A percentile compares a stretch with the other conserved stretches of the same genome.
Evolutionary conservation across 2,888 invertebrate species (phyloP).

Genomic region (Minunthozetes semirufus): DNA sequence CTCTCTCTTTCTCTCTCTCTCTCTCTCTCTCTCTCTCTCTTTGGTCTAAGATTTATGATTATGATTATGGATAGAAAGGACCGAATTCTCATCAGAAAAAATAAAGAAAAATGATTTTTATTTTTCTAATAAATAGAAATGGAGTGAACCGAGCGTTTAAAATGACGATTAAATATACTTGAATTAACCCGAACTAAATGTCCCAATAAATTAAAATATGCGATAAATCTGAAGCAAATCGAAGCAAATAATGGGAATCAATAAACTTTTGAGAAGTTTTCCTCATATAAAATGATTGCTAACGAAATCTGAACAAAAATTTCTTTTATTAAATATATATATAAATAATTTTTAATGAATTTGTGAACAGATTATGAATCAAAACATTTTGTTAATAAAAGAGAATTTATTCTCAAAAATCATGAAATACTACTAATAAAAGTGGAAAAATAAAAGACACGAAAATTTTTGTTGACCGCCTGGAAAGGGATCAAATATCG

Average conservation of each 20-base stretch:
- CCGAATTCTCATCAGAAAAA: constrained; percentile 14
- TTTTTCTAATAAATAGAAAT: not conserved
- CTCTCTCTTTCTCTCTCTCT: not conserved
- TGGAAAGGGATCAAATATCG: constrained; percentile 31
- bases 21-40: not conserved
- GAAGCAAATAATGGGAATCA: too few relatives aligned
- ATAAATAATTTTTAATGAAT: constrained; percentile 23
- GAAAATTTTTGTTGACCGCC: constrained; percentile 26
- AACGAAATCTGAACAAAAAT: too few relatives aligned
- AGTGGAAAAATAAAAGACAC: constrained; percentile 19
- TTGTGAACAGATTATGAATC: constrained; percentile 17
- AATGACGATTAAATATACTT: not conserved
- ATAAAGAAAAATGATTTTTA: not conserved
- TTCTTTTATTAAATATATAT: too few relatives aligned
- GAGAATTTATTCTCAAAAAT: not conserved
- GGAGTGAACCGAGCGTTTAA: not conserved
- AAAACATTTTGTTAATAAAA: not conserved
- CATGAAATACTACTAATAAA: constrained; percentile 14
- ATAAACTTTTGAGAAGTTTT: not conserved
- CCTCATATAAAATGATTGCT: not conserved
- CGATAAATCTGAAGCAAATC: not conserved
- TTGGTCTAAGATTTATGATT: not conserved
- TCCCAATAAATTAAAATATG: not conserved
- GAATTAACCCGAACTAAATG: not conserved
- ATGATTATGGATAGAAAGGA: constrained; percentile 9